Base-by-base conservation (phyloP, 2,888 invertebrate genomes). In the Dichetophora obliterata region DNA sequence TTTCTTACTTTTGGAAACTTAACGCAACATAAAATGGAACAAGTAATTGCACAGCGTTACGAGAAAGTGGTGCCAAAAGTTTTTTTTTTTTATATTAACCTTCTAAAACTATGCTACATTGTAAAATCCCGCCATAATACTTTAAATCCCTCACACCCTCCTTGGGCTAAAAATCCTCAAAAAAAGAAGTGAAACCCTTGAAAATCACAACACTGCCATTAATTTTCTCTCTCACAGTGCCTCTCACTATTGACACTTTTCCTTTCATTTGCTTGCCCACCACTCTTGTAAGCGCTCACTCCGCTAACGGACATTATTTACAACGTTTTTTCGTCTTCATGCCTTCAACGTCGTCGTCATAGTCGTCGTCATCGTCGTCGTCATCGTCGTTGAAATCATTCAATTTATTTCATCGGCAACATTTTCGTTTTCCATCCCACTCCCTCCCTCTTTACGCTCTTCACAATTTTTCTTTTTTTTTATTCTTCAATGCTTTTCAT, bases 401-500 rank as follows among this genome's bases (percentile, higher is more conserved):
- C 77, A 77, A 79, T 79, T 77, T 75, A 74, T 66, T 77, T 77
- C 68, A 52, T 65, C 75, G 79, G 80, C 80, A 79, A 79, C 80
- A 34, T 66, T 54, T 65, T n/a, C 22, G 22, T 22, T 52, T 48
- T 16, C 11, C 16, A 37, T 71, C 9, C 37, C 22, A 27, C 19
- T 34, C 9, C 3, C 22, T 8, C 52, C 48, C 9, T 54, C 52
- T 34, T 11, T 16, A 3, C 24, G 4, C 59, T 27, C 37, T 24
- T 52, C 0, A 34, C 11, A 19, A 2, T 48, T 24, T 8, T 14
- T 22, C 71, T 19, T 31, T 2, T n/a, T 48, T 24, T 48, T 24
- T 24, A 6, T 34, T 27, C 31, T 22, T 31, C 37, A 19, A 9
- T 19, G 31, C 57, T 22, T 71, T 37, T 54, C 37, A 37, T 71